phyloP scores from a whole-genome alignment of 2,797 vertebrate genomes.

The Sciurus vulgaris region DNA sequence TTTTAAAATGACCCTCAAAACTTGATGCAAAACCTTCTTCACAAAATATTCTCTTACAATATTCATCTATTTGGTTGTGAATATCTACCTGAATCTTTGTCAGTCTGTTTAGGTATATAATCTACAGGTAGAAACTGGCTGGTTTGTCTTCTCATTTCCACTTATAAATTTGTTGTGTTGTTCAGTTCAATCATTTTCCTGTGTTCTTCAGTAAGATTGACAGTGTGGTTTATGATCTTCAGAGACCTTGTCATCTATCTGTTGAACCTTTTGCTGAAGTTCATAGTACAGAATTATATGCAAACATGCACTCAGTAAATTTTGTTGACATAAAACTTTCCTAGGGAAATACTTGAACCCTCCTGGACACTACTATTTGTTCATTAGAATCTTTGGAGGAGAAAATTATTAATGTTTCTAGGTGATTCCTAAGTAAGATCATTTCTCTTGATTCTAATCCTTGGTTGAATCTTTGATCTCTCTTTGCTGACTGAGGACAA shows the following conservation, averaged over 20 bases:
- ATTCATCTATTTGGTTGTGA: background rate
- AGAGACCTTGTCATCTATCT: background rate
- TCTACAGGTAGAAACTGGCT: background rate
- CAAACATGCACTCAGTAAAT: background rate
- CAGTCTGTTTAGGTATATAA: background rate
- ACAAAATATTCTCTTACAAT: background rate
- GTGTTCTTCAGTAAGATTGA: background rate
- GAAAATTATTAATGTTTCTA: background rate
- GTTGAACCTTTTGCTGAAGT: background rate
- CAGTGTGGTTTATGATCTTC: constrained; percentile 41
- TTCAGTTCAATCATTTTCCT: background rate
- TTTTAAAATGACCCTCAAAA: constrained; percentile 24
- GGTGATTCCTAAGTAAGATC: background rate
- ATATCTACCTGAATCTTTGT: background rate
- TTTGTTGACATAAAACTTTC: background rate
- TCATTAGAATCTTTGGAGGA: constrained; percentile 37
- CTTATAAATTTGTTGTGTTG: background rate
- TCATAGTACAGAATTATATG: background rate
- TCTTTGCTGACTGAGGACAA: constrained; percentile 14
- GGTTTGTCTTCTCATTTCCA: background rate
- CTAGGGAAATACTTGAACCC: background rate
- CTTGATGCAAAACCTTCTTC: constrained; percentile 20
- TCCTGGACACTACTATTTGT: background rate
- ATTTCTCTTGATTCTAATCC: background rate
- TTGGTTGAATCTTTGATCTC: background rate